A percentile compares a stretch with the other conserved stretches of the same genome.
Conservation (phyloP, 2,113 vertebrate genomes). For the Oreotrochilus melanogaster region DNA sequence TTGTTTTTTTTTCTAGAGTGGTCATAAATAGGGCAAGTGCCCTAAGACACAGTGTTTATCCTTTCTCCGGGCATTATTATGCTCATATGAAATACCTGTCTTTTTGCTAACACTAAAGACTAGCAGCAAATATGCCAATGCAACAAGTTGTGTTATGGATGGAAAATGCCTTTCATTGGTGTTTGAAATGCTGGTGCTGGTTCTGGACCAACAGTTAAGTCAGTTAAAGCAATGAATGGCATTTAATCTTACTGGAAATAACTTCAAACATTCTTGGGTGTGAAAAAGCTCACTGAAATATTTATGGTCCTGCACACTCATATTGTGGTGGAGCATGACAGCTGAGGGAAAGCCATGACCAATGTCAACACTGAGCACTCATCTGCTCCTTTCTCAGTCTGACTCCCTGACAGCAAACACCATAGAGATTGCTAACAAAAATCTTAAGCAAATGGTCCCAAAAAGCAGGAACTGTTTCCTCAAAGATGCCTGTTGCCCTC, state of each 20-base stretch:
- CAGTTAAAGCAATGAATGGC: neutral
- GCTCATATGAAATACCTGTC: neutral
- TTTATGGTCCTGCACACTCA: neutral
- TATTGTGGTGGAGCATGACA: rapidly evolving
- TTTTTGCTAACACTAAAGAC: neutral
- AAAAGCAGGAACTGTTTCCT: neutral
- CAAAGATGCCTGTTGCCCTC: neutral
- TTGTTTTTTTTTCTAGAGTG: neutral
- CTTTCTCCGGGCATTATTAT: neutral
- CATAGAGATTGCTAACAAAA: neutral
- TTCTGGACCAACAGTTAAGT: neutral
- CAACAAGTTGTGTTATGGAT: neutral
- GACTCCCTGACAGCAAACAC: neutral
- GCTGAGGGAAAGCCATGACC: neutral
- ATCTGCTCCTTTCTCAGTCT: neutral
- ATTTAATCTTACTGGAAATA: neutral
- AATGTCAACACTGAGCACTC: neutral
- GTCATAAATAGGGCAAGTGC: neutral
- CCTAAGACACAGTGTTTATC: neutral
- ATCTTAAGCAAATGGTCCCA: neutral
- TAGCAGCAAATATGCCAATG: neutral
- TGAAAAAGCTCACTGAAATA: neutral
- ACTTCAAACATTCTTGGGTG: neutral
- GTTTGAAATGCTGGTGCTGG: neutral
- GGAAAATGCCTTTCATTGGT: neutral